Evolutionary conservation across 1,140 invertebrate species (phyloP).

Genomic region (Chelonus insularis): DNA sequence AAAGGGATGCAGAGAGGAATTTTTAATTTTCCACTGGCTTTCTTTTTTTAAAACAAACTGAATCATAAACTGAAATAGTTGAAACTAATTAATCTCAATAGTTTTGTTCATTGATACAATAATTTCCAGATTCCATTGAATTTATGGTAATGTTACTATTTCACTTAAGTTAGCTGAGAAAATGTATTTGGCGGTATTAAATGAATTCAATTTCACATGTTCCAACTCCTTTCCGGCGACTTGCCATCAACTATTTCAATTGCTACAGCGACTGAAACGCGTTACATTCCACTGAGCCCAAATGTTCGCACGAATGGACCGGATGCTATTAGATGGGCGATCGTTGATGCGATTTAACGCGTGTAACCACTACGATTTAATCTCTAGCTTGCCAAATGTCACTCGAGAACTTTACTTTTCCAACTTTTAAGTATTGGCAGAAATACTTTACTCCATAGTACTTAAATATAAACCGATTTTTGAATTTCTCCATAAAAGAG

Average conservation of each 20-base stretch:
- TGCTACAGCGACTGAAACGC: not conserved
- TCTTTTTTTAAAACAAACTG: too few relatives aligned
- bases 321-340: not conserved
- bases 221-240: not conserved
- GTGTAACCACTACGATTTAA: slow-evolving; percentile 8
- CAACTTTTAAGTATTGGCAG: not conserved
- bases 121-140: not conserved
- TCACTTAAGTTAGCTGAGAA: not conserved
- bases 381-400: not conserved
- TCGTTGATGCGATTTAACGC: slow-evolving; percentile 10
- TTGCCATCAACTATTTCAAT: slow-evolving; percentile 10
- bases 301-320: not conserved
- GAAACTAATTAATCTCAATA: too few relatives aligned
- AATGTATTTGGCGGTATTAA: not conserved
- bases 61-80: too few relatives aligned
- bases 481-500: too few relatives aligned
- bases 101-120: not conserved
- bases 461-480: too few relatives aligned
- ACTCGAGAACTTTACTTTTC: not conserved
- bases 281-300: slow-evolving; percentile 1
- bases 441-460: too few relatives aligned
- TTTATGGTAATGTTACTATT: not conserved
- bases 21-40: too few relatives aligned
- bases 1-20: too few relatives aligned
- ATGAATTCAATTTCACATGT: not conserved